Percentiles rank a stretch among this genome's conserved stretches.
Conservation (phyloP, 2,797 vertebrate genomes). For the Pampus argenteus region DNA sequence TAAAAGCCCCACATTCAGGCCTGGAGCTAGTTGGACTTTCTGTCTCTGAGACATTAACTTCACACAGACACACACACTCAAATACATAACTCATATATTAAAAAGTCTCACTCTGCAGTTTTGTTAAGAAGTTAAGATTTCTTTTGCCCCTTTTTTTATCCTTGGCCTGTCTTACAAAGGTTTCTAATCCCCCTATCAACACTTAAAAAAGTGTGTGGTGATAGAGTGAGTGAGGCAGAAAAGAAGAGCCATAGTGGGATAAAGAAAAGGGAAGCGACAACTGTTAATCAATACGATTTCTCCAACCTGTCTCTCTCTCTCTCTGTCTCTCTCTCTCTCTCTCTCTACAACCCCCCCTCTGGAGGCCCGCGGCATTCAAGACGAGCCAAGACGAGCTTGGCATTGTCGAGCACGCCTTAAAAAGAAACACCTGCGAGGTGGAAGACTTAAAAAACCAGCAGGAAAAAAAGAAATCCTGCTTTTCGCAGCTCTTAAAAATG, state of each 20-base stretch:
- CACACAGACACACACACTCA: conserved; percentile 19
- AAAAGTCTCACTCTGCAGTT: conserved; percentile 29
- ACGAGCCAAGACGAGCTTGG: conserved; percentile 83
- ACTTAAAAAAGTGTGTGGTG: conserved; percentile 62
- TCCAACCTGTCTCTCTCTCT: conserved; percentile 61
- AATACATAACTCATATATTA: conserved; percentile 9
- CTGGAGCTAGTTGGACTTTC: conserved; percentile 30
- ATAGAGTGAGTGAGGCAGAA: conserved; percentile 61
- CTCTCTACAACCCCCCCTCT: conserved; percentile 20
- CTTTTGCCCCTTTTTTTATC: conserved; percentile 38
- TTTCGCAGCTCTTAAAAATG: conserved; percentile 85
- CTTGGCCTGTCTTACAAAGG: conserved; percentile 70
- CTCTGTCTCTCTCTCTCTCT: background rate
- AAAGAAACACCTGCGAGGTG: conserved; percentile 86
- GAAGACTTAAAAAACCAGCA: conserved; percentile 80
- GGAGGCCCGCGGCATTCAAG: conserved; percentile 79
- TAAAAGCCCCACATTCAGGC: conserved; percentile 43
- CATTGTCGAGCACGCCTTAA: conserved; percentile 83
- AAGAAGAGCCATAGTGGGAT: conserved; percentile 63
- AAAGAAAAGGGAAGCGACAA: conserved; percentile 77
- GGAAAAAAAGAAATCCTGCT: conserved; percentile 79
- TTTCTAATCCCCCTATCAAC: conserved; percentile 56
- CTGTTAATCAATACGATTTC: conserved; percentile 84
- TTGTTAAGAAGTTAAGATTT: conserved; percentile 59
- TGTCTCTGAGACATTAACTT: conserved; percentile 42